A percentile compares a stretch with the other conserved stretches of the same genome.
These are phyloP conservation scores for Ursus arctos DNA, from an alignment of 2,113 vertebrate species.

Conservation along the genomic window DNA sequence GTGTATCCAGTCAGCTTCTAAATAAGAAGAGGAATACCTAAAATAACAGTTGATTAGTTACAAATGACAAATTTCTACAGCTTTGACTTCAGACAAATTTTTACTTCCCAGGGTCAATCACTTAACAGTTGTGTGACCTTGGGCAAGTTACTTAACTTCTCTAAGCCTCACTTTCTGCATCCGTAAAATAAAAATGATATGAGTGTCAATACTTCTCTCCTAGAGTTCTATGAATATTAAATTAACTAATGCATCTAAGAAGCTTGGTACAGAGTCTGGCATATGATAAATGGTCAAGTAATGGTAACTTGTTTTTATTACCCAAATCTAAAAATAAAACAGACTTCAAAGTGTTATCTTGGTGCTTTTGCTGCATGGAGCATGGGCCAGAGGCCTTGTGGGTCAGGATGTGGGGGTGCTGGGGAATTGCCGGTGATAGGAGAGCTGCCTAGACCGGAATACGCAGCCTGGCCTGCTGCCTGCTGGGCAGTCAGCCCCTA, in stretches of 20 bases:
- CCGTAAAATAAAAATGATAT: conserved; percentile 30
- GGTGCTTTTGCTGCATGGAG: not conserved
- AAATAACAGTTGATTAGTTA: conserved; percentile 34
- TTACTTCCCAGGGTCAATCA: not conserved
- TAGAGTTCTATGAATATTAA: conserved; percentile 12
- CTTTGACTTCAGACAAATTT: not conserved
- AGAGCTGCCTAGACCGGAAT: not conserved
- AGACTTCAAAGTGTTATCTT: not conserved
- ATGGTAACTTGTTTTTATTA: conserved; percentile 35
- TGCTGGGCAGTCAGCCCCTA: not conserved
- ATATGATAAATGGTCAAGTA: conserved; percentile 18
- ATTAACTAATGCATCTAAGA: not conserved
- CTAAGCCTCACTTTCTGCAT: conserved; percentile 43
- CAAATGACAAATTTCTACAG: conserved; percentile 1
- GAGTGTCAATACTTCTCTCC: not conserved
- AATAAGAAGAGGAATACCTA: not conserved
- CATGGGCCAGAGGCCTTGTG: not conserved
- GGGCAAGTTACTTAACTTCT: conserved; percentile 47
- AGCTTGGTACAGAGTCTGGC: conserved; percentile 14
- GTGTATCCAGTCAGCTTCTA: not conserved
- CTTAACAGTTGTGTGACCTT: not conserved
- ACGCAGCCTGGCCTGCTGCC: not conserved
- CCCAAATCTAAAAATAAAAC: conserved; percentile 8
- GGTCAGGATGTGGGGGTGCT: not conserved
- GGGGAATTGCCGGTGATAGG: not conserved